Conservation (phyloP, 2,797 vertebrate species). For the Acanthopagrus latus region DNA sequence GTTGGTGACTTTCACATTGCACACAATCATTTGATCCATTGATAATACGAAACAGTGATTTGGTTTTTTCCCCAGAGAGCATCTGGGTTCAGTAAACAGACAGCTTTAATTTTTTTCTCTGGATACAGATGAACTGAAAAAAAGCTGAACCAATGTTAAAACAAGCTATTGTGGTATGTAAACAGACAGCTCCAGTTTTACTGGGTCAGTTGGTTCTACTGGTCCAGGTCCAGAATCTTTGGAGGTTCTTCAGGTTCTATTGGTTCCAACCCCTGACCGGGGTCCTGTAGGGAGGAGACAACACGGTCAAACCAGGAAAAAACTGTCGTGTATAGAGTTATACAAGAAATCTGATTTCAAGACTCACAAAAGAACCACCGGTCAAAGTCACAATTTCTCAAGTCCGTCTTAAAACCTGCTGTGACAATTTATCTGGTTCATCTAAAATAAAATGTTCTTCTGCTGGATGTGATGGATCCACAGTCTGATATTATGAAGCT, state of each 20-base stretch:
- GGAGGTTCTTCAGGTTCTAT: slow-evolving; percentile 57
- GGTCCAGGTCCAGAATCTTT: slow-evolving; percentile 66
- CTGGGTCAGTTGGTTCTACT: slow-evolving; percentile 36
- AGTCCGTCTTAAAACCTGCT: too few species aligned
- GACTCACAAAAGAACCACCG: too few species aligned
- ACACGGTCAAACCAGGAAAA: neutral
- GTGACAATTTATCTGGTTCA: too few species aligned
- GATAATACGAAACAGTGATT: neutral
- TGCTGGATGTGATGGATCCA: too few species aligned
- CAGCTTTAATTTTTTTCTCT: slow-evolving; percentile 27
- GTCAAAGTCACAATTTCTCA: too few species aligned
- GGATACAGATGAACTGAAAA: slow-evolving; percentile 23
- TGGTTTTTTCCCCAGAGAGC: neutral
- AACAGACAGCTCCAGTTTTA: slow-evolving; percentile 19
- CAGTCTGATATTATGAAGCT: too few species aligned
- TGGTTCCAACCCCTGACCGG: slow-evolving; percentile 51
- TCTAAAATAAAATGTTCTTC: too few species aligned
- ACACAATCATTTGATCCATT: neutral
- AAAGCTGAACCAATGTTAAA: slow-evolving; percentile 6
- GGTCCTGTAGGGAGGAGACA: slow-evolving; percentile 59
- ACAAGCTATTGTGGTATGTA: slow-evolving; percentile 26
- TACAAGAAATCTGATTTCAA: too few species aligned
- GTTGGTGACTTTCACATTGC: neutral
- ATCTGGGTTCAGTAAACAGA: slow-evolving; percentile 15
- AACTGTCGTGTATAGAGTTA: too few species aligned